Base-by-base conservation (phyloP, 2,797 vertebrate species). In the Acomys russatus region DNA sequence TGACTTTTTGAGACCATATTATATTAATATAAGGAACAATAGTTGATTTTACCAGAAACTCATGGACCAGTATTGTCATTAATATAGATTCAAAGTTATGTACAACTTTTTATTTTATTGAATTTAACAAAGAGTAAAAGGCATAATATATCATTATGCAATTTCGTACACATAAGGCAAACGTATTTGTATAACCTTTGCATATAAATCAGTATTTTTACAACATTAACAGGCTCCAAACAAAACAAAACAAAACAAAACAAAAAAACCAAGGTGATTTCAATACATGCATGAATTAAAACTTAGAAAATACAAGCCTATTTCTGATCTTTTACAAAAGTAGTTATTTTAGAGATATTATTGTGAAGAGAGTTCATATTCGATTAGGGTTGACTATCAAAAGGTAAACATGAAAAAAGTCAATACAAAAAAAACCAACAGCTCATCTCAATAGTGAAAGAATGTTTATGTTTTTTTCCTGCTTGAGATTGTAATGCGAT, bases 171-270 rank as follows among this genome's bases (percentile, higher is more conserved):
- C 80, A 73, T 0, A 83, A 76, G 25, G 33, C 38, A 89, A 49
- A 2, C 7, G 49, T 25, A 4, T 10, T 70, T 77, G 14, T 54
- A 94, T 89, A 95, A 86, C 18, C 71, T 88, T 96, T 71, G 38
- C 94, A 79, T 90, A 44, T 76, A 74, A 79, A 54, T 86, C 8
- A 66, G 8, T 38, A 33, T 61, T 91, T 90, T 92, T 1, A 87
- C 22, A 1, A 87, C 33, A 77, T 94, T 79, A 91, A 74, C 5
- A 74, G 14, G 10, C 22, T 71, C 18, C 64, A 80, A 96, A 68
- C 3, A 44, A 44, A 44, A 44, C 44, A 44, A 44, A 44, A 44
- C 44, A 44, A 44, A 44, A 44, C 44, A 44, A 44, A 44, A 44
- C 44, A 44, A 44, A 44, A 79, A 80, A 35, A 11, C 56, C 14